Percentiles rank a stretch among this genome's conserved stretches.
phyloP scores from a whole-genome alignment of 2,797 vertebrate genomes.

The Miichthys miiuy region DNA sequence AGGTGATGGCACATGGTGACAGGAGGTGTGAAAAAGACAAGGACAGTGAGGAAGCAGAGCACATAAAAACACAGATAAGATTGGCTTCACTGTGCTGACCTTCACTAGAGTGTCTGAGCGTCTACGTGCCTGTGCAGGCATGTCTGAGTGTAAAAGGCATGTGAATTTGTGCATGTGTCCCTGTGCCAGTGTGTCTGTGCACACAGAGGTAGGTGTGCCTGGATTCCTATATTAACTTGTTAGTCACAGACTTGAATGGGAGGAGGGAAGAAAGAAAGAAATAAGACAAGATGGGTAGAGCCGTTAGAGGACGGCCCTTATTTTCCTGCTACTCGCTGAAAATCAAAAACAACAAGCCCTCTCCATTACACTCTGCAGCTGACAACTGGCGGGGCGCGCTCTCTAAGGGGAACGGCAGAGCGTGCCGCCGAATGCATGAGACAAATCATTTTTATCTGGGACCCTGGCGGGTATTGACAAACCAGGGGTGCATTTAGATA shows the following conservation, averaged over 20 bases:
- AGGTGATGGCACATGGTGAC: conserved; percentile 66
- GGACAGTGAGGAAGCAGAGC: conserved; percentile 69
- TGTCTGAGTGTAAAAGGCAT: conserved; percentile 40
- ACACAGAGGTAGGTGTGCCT: conserved; percentile 3
- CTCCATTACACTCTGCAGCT: conserved; percentile 77
- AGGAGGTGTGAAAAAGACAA: conserved; percentile 76
- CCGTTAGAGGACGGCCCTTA: conserved; percentile 24
- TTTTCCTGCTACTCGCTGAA: conserved; percentile 58
- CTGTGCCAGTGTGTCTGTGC: conserved; percentile 15
- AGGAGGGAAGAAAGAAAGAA: conserved; percentile 16
- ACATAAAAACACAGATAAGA: conserved; percentile 81
- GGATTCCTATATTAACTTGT: conserved; percentile 28
- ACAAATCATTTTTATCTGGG: conserved; percentile 88
- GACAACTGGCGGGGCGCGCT: conserved; percentile 67
- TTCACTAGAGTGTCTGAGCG: conserved; percentile 60
- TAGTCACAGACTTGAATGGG: conserved; percentile 22
- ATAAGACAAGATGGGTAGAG: conserved; percentile 12
- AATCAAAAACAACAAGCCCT: conserved; percentile 70
- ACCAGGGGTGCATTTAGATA: conserved; percentile 88
- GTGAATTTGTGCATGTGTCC: conserved; percentile 63
- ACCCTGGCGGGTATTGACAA: conserved; percentile 86
- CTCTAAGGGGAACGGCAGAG: conserved; percentile 73
- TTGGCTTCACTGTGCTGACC: conserved; percentile 75
- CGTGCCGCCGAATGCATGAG: conserved; percentile 83
- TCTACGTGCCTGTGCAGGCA: conserved; percentile 47